Percentiles rank a stretch among this genome's conserved stretches.
These are phyloP conservation scores for Paracyclopina nana DNA, from an alignment of 1,140 invertebrate genomes.

Conservation along the genomic window DNA sequence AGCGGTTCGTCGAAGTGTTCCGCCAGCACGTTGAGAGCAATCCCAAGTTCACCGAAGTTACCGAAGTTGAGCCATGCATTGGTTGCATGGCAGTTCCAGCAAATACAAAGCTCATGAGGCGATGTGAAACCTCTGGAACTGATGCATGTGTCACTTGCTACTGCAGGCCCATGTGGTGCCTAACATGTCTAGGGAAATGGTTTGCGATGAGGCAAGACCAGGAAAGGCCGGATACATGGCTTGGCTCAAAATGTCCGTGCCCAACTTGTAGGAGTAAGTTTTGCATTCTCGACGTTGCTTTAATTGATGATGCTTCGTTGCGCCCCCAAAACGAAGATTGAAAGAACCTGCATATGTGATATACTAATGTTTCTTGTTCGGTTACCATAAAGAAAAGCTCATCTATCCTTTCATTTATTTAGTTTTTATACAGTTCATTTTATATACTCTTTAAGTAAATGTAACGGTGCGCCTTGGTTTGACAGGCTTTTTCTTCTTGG, in stretches of 20 bases:
- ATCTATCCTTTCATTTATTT: no score
- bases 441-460: no score
- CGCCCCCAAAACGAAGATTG: no score
- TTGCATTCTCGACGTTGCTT: slow-evolving; percentile 60
- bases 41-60: slow-evolving; percentile 40
- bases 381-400: no score
- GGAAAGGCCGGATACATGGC: slow-evolving; percentile 48
- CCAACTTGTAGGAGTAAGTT: slow-evolving; percentile 66
- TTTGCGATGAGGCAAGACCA: slow-evolving; percentile 63
- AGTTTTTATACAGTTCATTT: no score
- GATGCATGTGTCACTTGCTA: slow-evolving; percentile 37
- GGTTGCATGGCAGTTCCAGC: slow-evolving; percentile 61
- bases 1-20: slow-evolving; percentile 63
- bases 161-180: slow-evolving; percentile 73
- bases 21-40: slow-evolving; percentile 50
- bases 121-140: slow-evolving; percentile 34
- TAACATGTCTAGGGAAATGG: slow-evolving; percentile 67
- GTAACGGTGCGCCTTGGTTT: no score
- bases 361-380: no score
- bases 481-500: no score
- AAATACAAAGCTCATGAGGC: slow-evolving; percentile 56
- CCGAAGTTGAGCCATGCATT: slow-evolving; percentile 61
- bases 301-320: no score
- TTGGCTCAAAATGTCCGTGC: slow-evolving; percentile 63
- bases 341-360: no score